Evolutionary conservation across 1,140 invertebrate species (phyloP).

Genomic region (Drosophila melanogaster): DNA sequence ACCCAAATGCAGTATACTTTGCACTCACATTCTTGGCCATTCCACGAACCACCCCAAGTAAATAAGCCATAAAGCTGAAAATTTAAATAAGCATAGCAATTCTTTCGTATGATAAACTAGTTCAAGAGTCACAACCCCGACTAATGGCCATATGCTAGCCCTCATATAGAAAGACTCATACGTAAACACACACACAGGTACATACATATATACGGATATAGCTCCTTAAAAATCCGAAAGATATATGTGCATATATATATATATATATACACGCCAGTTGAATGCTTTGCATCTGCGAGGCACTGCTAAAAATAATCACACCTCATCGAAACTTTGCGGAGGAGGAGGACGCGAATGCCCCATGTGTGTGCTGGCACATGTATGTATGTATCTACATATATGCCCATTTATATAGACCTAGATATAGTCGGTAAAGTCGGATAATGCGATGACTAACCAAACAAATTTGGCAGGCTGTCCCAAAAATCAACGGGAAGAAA

Average conservation of each 20-base stretch:
- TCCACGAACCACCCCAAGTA: constrained; percentile 6
- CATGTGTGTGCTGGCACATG: constrained; percentile 35
- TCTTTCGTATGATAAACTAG: constrained; percentile 43
- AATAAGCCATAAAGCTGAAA: constrained; percentile 3
- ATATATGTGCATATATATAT: constrained; percentile 14
- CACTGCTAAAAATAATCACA: constrained; percentile 55
- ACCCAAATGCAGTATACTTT: neutral
- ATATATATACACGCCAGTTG: constrained; percentile 1
- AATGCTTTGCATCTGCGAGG: constrained; percentile 28
- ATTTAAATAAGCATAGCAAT: constrained; percentile 8
- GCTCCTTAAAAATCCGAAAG: constrained; percentile 22
- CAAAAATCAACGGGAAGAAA: constrained; percentile 31
- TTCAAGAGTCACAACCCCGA: constrained; percentile 44
- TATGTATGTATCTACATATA: constrained; percentile 4
- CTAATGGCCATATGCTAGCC: constrained; percentile 38
- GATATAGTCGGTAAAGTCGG: constrained; percentile 23
- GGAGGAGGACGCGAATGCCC: constrained; percentile 33
- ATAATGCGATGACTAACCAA: constrained; percentile 68
- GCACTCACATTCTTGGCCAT: neutral
- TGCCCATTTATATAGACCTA: constrained; percentile 31
- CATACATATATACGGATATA: constrained; percentile 3
- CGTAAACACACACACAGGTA: constrained; percentile 12
- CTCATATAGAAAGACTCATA: constrained; percentile 24
- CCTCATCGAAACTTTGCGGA: constrained; percentile 49
- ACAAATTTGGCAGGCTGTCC: constrained; percentile 71